Conservation (phyloP, 1,140 invertebrate species). For the Dysdera silvatica region DNA sequence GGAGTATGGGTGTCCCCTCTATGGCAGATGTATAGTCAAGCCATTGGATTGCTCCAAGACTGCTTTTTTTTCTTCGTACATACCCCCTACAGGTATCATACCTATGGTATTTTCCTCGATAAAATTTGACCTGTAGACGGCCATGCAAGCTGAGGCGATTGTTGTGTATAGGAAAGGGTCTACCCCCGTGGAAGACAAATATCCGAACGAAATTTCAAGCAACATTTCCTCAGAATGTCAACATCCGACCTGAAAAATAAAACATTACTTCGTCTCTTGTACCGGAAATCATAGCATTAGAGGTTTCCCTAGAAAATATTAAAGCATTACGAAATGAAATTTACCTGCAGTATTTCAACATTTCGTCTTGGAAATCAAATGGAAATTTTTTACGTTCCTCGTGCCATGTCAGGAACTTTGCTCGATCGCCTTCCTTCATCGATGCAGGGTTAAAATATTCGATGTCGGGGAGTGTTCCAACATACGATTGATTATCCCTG, state of each 20-base stretch:
- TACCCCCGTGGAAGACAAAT: not conserved
- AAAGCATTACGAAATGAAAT: not conserved
- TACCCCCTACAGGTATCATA: slow-evolving; percentile 21
- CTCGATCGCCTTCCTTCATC: slow-evolving; percentile 3
- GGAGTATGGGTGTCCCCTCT: not conserved
- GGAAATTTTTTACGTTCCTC: not conserved
- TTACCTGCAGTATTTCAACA: not conserved
- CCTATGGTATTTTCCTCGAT: slow-evolving; percentile 20
- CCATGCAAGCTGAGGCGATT: slow-evolving; percentile 12
- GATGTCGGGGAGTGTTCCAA: not conserved
- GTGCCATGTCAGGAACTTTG: slow-evolving; percentile 16
- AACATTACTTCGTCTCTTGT: not conserved
- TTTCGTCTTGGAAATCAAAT: not conserved
- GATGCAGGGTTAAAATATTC: not conserved
- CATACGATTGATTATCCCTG: not conserved
- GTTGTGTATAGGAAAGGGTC: slow-evolving; percentile 14
- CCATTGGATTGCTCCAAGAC: slow-evolving; percentile 4
- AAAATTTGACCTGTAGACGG: not conserved
- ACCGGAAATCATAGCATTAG: no score
- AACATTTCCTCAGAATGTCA: not conserved
- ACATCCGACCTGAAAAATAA: not conserved
- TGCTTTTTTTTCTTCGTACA: not conserved
- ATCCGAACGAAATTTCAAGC: not conserved
- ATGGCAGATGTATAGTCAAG: not conserved
- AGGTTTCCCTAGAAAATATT: not conserved